Evolutionary conservation across 2,113 vertebrate genomes (phyloP), one percentile per base, ranked within the genome.

Genomic region (Corythaixoides concolor): DNA sequence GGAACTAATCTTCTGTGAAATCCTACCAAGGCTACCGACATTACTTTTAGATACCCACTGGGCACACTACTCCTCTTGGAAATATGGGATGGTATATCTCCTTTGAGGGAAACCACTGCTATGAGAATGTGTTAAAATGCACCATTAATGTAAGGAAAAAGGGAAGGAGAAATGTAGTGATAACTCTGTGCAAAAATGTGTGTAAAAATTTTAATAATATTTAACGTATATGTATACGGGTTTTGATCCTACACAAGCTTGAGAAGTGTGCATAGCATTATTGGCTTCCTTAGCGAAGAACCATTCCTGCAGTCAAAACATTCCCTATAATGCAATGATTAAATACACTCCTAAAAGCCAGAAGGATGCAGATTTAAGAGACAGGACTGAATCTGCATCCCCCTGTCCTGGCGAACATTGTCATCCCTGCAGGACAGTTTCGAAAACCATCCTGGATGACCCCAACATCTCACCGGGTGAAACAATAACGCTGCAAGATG

Each of bases 391-490:
- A 18, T n/a, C 45, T 52, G 30, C 30, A 23, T n/a, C 30, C 12
- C 7, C 19, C 30, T 52, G 35, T n/a, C 45, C 47, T 23, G 15
- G 15, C 5, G n/a, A 41, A 9, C 12, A 3, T 39, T 39, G 39
- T 5, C 5, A 12, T 7, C 24, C 12, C 15, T 8, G 19, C 45
- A 41, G 53, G 17, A 17, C 17, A 21, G 6, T 18, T 28, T 43
- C 56, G 18, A 9, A 33, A 72, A 62, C 5, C 35, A 12, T 15
- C 35, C 35, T 4, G 1, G 23, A 9, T 52, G 12, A n/a, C 24
- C 30, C 45, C 45, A 28, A 2, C 11, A 4, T 9, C 35, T 43
- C 67, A 9, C 30, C 23, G 35, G 1, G 0, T n/a, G 24, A 30
- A 70, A 41, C 23, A 28, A 4, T 21, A 49, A 49, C 30, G 41